A percentile compares a stretch with the other conserved stretches of the same genome.
phyloP scores from a whole-genome alignment of 2,113 vertebrate genomes.

The Crotophaga sulcirostris region DNA sequence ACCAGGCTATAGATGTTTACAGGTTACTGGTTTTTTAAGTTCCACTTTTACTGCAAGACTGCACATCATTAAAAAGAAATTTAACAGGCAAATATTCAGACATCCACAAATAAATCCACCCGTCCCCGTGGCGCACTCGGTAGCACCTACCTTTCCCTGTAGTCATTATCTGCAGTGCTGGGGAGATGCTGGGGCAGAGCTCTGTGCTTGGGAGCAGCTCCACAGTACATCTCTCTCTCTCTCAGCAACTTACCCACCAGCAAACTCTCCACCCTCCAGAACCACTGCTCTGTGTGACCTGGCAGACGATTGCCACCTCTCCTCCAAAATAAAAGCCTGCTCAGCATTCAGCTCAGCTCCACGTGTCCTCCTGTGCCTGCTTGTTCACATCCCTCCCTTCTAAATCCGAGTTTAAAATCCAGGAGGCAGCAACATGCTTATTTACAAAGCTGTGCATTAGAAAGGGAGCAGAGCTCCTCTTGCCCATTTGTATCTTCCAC shows the following conservation, averaged over 20 bases:
- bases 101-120: neutral
- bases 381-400: neutral
- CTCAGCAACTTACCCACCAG: slow-evolving; percentile 36
- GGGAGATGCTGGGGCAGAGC: slow-evolving; percentile 27
- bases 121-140: neutral
- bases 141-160: slow-evolving; percentile 85
- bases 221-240: neutral
- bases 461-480: neutral
- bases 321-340: slow-evolving; percentile 78
- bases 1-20: neutral
- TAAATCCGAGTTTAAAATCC: neutral
- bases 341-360: neutral
- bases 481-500: neutral
- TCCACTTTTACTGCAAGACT: neutral
- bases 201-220: slow-evolving; percentile 12
- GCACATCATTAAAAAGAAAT: neutral
- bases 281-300: slow-evolving; percentile 47
- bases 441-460: neutral
- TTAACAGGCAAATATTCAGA: neutral
- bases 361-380: neutral
- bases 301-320: slow-evolving; percentile 60
- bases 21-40: neutral
- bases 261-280: slow-evolving; percentile 63
- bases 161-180: slow-evolving; percentile 77
- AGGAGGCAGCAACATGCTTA: neutral